Conservation (phyloP, 2,888 invertebrate species). For the Heliconius cydno region DNA sequence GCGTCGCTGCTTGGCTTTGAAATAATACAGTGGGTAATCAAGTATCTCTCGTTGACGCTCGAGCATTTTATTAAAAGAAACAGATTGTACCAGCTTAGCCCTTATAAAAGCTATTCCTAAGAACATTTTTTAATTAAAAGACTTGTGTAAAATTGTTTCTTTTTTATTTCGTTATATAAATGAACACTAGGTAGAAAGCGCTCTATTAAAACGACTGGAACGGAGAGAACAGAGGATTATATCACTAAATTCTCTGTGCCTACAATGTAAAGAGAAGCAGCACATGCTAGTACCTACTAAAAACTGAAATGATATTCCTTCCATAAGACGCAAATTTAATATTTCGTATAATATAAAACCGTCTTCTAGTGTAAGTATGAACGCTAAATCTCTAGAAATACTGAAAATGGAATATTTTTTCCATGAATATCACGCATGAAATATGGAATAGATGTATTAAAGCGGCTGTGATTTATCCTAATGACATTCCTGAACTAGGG, state of each 20-base stretch:
- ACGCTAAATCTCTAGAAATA: not conserved
- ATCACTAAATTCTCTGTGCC: not conserved
- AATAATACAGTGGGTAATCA: slow-evolving; percentile 35
- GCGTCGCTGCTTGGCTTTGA: slow-evolving; percentile 25
- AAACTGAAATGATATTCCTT: not conserved
- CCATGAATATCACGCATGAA: slow-evolving; percentile 39
- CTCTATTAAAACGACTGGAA: not conserved
- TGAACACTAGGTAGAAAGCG: not conserved
- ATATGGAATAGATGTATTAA: slow-evolving; percentile 49
- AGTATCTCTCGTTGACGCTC: slow-evolving; percentile 22
- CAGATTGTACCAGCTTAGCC: not conserved
- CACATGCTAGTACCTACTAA: not conserved
- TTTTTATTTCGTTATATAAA: not conserved
- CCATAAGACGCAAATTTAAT: not conserved
- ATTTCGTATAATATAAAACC: not conserved
- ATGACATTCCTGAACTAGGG: slow-evolving; percentile 59
- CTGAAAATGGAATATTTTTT: slow-evolving; percentile 34
- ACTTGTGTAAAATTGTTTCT: not conserved
- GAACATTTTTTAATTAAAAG: slow-evolving; percentile 1
- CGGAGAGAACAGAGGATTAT: not conserved
- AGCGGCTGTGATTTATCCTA: slow-evolving; percentile 55
- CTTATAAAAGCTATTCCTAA: not conserved
- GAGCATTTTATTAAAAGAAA: slow-evolving; percentile 30
- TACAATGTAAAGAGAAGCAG: not conserved
- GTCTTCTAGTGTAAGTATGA: not conserved